Conservation (phyloP, 2,888 invertebrate genomes). For the Coremacera marginata region DNA sequence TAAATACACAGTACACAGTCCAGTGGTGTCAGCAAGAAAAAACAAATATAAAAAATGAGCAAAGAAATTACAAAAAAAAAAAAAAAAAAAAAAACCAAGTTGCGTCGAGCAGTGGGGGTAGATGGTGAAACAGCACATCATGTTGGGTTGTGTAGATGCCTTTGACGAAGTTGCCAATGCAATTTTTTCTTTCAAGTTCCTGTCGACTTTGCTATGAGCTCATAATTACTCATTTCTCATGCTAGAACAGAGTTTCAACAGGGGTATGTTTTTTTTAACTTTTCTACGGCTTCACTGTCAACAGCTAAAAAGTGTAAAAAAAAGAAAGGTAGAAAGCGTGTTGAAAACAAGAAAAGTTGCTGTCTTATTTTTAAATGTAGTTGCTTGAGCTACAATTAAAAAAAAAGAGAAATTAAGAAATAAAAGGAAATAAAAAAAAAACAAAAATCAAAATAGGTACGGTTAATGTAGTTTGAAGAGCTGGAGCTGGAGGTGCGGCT, state of each 20-base stretch:
- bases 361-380: not conserved
- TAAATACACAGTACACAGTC: slow-evolving; percentile 6
- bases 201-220: not conserved
- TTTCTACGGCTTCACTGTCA: not conserved
- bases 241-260: not conserved
- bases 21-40: not conserved
- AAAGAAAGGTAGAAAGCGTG: not conserved
- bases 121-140: not conserved
- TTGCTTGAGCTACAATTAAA: not conserved
- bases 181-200: not conserved
- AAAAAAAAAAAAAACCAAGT: not conserved
- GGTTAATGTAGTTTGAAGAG: not conserved
- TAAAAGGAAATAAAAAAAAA: not conserved
- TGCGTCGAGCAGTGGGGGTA: not conserved
- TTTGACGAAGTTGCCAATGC: not conserved
- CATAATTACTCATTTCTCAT: not conserved
- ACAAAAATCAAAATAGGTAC: not conserved
- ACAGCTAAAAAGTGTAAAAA: not conserved
- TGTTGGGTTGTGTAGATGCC: not conserved
- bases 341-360: not conserved
- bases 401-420: not conserved
- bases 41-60: too few species aligned
- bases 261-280: not conserved
- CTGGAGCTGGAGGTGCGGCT: not conserved
- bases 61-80: not conserved